A percentile compares a stretch with the other conserved stretches of the same genome.
Conservation (phyloP, 2,113 vertebrate species). For the Oreamnos americanus region DNA sequence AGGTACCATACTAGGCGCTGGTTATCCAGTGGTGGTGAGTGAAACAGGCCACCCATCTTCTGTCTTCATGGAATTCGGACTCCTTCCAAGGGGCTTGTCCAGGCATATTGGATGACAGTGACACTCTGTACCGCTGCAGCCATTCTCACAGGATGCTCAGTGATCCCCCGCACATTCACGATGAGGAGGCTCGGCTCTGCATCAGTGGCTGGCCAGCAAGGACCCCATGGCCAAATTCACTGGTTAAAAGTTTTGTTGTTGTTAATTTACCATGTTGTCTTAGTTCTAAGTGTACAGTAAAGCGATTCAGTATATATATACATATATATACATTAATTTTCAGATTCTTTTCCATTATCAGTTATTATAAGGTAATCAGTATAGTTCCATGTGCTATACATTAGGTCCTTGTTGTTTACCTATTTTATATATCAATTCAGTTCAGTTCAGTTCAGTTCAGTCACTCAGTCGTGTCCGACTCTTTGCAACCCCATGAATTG, state of each 20-base stretch:
- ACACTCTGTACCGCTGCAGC: neutral
- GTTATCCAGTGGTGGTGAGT: too few species aligned
- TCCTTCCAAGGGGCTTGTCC: neutral
- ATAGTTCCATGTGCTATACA: neutral
- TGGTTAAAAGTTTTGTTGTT: neutral
- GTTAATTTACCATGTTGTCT: neutral
- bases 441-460: neutral
- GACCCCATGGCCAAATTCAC: neutral
- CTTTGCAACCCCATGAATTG: fast-evolving
- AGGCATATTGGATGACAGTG: neutral
- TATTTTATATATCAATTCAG: too few species aligned
- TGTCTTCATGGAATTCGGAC: neutral
- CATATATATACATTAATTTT: neutral
- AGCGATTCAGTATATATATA: neutral
- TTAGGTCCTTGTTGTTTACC: neutral
- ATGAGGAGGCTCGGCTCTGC: neutral
- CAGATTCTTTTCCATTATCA: neutral
- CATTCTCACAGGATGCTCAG: neutral
- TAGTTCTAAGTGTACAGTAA: neutral
- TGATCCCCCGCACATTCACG: fast-evolving
- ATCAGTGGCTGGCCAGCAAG: neutral
- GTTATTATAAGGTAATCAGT: neutral
- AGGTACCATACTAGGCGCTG: fast-evolving
- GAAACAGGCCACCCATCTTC: neutral
- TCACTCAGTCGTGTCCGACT: fast-evolving